Base-by-base conservation (phyloP, 37 sponge, comb jelly and placozoan genomes). In the Halisarca cf. caerulea region DNA sequence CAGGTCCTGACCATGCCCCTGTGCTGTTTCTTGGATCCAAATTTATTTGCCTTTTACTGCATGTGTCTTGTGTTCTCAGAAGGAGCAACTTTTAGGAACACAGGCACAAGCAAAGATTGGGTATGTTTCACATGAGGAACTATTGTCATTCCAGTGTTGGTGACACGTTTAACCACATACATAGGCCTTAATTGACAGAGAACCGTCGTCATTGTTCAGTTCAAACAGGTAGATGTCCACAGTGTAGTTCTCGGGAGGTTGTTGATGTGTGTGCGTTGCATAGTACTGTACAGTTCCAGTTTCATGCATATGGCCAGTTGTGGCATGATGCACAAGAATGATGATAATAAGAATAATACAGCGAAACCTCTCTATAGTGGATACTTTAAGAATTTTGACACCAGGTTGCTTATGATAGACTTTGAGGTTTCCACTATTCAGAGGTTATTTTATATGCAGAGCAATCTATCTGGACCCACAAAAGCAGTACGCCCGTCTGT, bases 201-300 rank as follows among this genome's bases (percentile, higher is more conserved):
- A 20, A 1, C 45, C 77, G 1, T 41, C 24, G 20, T 39, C 9
- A 18, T 18, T 24, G 42, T 43, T 38, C 18, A 74, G 39, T 23
- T 74, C 77, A 74, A 40, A 59, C 55, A 88, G 45, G 2, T 15
- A 68, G 34, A 88, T 84, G 43, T 84, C 84, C 28, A 88, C 84
- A 4, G 43, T 68, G 74, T 60, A 62, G 59, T 61, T 37, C 21
- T 83, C 44, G 1, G 66, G 55, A 18, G 75, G 66, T 28, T 23
- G n/a, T n/a, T n/a, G n/a, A n/a, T n/a, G n/a, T n/a, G n/a, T n/a
- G n/a, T n/a, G n/a, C n/a, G n/a, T n/a, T n/a, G n/a, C n/a, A n/a
- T n/a, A n/a, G n/a, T n/a, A n/a, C n/a, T n/a, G n/a, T n/a, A n/a
- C n/a, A n/a, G n/a, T n/a, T n/a, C n/a, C n/a, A n/a, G n/a, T n/a